Conservation (phyloP, 2,888 invertebrate species). For the Julus scandinavius region DNA sequence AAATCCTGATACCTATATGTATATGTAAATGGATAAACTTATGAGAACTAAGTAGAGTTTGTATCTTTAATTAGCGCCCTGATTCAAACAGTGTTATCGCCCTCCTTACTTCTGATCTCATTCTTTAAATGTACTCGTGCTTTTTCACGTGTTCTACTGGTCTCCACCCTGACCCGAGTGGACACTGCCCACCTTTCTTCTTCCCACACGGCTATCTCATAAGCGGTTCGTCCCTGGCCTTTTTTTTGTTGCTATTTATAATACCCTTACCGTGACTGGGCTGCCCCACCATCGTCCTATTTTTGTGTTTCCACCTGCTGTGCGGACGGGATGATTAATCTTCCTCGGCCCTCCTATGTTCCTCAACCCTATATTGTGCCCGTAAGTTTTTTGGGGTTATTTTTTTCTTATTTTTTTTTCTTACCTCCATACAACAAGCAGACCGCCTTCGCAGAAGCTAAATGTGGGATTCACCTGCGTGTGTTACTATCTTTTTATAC, state of each 20-base stretch:
- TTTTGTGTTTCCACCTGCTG: slow-evolving; percentile 48
- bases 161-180: slow-evolving; percentile 34
- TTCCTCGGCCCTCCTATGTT: background rate
- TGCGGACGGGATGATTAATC: slow-evolving; percentile 49
- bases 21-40: too few species aligned
- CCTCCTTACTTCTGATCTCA: background rate
- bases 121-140: background rate
- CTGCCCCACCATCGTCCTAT: slow-evolving; percentile 42
- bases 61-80: background rate
- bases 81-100: background rate
- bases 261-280: slow-evolving; percentile 25
- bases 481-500: background rate
- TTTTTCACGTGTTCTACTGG: background rate
- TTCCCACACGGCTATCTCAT: background rate
- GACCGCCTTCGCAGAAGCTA: slow-evolving; percentile 38
- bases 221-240: slow-evolving; percentile 7
- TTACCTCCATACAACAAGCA: background rate
- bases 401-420: background rate
- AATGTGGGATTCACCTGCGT: slow-evolving; percentile 36
- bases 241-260: slow-evolving; percentile 40
- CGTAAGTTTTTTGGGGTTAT: slow-evolving; percentile 41
- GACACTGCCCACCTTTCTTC: slow-evolving; percentile 39
- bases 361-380: slow-evolving; percentile 47
- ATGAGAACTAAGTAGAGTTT: too few species aligned
- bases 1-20: too few species aligned